These are phyloP conservation scores for Drosophila siamana DNA, from an alignment of 2,888 invertebrate species.

Conservation along the genomic window DNA sequence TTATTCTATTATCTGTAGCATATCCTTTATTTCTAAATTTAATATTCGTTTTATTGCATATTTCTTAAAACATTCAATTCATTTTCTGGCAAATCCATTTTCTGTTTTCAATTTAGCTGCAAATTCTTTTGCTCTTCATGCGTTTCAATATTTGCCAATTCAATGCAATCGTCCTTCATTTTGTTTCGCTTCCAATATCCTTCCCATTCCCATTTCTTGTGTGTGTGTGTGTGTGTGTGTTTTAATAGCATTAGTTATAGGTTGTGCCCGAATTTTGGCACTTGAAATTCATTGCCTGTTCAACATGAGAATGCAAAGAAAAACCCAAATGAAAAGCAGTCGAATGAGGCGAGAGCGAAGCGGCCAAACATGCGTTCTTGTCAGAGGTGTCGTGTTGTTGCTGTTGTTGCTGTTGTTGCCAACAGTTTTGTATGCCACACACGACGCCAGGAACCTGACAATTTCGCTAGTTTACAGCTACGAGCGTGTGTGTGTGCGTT, in stretches of 20 bases:
- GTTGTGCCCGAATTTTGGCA: constrained; percentile 39
- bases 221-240: constrained; percentile 16
- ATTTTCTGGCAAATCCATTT: too few relatives aligned
- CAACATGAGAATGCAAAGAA: constrained; percentile 14
- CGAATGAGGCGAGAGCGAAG: background rate
- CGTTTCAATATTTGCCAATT: background rate
- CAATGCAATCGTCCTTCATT: background rate
- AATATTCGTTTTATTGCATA: too few relatives aligned
- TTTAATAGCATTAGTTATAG: constrained; percentile 31
- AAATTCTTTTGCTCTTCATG: background rate
- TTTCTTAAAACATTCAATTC: too few relatives aligned
- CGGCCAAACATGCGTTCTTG: background rate
- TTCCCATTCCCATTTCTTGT: constrained; percentile 4
- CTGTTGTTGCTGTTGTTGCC: background rate
- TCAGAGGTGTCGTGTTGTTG: constrained; percentile 4
- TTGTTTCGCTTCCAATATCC: constrained; percentile 8
- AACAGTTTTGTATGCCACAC: constrained; percentile 52
- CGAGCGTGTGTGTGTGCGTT: background rate
- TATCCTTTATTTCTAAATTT: too few relatives aligned
- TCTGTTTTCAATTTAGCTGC: background rate
- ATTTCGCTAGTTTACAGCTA: constrained; percentile 59
- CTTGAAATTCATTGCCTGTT: constrained; percentile 66
- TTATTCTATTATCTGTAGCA: too few relatives aligned
- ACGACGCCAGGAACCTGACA: constrained; percentile 57
- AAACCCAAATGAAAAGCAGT: background rate